phyloP scores from a whole-genome alignment of 2,888 invertebrate species.

The Clitarchus hookeri region DNA sequence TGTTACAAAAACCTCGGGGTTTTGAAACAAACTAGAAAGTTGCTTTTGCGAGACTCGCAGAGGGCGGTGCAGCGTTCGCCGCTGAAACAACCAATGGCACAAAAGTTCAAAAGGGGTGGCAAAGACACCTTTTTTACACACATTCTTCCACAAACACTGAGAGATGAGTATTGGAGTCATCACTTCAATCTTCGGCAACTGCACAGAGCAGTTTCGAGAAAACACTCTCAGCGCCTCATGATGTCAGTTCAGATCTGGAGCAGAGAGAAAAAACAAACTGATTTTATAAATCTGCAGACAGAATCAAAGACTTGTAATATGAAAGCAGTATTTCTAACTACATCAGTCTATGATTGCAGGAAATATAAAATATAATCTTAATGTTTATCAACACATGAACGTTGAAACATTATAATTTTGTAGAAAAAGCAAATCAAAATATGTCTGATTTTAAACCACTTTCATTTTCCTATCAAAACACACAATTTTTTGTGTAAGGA shows the following conservation, averaged over 20 bases:
- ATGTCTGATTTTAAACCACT: too few relatives aligned
- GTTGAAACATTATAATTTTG: too few relatives aligned
- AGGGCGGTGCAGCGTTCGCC: not conserved
- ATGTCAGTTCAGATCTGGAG: not conserved
- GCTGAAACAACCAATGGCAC: slow-evolving; percentile 3
- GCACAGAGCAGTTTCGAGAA: not conserved
- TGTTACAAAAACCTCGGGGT: not conserved
- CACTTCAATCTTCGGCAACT: not conserved
- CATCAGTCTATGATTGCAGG: too few relatives aligned
- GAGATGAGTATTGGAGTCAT: not conserved
- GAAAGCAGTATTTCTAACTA: too few relatives aligned
- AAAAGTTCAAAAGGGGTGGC: not conserved
- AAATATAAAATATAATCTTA: too few relatives aligned
- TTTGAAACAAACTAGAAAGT: not conserved
- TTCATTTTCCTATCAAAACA: too few relatives aligned
- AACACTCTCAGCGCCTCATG: not conserved
- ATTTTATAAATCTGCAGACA: not conserved
- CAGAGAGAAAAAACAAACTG: not conserved
- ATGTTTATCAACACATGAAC: too few relatives aligned
- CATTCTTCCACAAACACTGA: not conserved
- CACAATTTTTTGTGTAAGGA: too few relatives aligned
- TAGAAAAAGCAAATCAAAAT: too few relatives aligned
- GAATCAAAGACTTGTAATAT: too few relatives aligned
- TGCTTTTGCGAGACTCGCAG: not conserved
- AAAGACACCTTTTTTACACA: not conserved